A percentile compares a stretch with the other conserved stretches of the same genome.
These are phyloP conservation scores for Drosophila mayri DNA, from an alignment of 1,140 invertebrate species.

Conservation along the genomic window DNA sequence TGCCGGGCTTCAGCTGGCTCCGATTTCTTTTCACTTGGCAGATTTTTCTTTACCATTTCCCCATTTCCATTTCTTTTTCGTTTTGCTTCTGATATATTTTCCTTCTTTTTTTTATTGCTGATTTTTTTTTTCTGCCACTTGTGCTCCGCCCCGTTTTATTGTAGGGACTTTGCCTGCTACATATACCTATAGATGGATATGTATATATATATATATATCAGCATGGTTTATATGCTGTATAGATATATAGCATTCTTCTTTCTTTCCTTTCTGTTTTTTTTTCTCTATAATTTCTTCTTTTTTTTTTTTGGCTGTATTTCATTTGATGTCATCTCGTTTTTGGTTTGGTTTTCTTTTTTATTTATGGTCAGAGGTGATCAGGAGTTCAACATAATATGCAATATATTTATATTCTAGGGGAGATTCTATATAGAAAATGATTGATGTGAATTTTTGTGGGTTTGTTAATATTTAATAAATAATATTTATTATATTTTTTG, in stretches of 20 bases:
- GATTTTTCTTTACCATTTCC: constrained; percentile 79
- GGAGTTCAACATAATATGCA: constrained; percentile 2
- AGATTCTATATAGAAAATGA: not conserved
- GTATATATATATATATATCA: constrained; percentile 31
- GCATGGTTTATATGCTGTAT: constrained; percentile 38
- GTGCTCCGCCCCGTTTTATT: constrained; percentile 82
- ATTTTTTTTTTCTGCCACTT: constrained; percentile 56
- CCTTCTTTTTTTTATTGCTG: constrained; percentile 31
- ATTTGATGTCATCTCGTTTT: constrained; percentile 29
- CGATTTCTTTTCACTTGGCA: constrained; percentile 82
- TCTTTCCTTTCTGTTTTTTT: constrained; percentile 12
- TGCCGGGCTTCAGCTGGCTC: constrained; percentile 42
- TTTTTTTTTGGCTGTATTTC: constrained; percentile 16
- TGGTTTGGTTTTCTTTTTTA: constrained; percentile 37
- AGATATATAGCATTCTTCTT: constrained; percentile 48
- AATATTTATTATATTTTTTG: not conserved
- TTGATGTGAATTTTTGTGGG: not conserved
- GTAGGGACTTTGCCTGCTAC: constrained; percentile 72
- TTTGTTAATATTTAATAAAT: not conserved
- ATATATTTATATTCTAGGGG: constrained; percentile 5
- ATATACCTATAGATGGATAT: constrained; percentile 36
- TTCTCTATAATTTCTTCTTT: constrained; percentile 1
- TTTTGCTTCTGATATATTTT: constrained; percentile 36
- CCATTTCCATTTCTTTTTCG: constrained; percentile 42
- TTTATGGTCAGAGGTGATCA: constrained; percentile 16